A percentile compares a stretch with the other conserved stretches of the same genome.
phyloP scores from a whole-genome alignment of 2,113 vertebrate genomes.

The Phasianus colchicus region DNA sequence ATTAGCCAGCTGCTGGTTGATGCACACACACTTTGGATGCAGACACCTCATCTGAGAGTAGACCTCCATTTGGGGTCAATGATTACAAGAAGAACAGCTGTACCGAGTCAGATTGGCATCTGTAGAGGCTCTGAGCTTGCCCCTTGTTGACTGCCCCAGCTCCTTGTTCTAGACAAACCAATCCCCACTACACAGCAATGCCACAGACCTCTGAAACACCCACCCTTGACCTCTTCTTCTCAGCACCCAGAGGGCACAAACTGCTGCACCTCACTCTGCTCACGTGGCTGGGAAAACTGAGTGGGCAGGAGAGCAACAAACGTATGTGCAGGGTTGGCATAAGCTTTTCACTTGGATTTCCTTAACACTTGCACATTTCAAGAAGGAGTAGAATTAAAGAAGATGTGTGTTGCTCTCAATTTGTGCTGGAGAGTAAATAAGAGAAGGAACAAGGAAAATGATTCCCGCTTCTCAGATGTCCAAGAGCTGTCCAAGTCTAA shows the following conservation, averaged over 20 bases:
- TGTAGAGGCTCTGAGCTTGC: neutral
- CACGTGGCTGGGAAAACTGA: conserved; percentile 8
- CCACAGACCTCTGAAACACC: neutral
- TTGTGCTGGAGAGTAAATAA: neutral
- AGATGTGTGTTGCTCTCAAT: neutral
- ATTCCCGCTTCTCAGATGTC: neutral
- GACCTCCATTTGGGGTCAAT: neutral
- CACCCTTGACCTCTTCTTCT: neutral
- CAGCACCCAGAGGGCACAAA: neutral
- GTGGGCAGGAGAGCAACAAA: neutral
- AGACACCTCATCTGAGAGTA: neutral
- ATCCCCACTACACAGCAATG: neutral
- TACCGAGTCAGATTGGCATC: neutral
- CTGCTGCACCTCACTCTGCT: neutral
- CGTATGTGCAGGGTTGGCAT: neutral
- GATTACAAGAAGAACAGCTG: neutral
- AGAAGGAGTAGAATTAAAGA: neutral
- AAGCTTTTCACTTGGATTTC: conserved; percentile 14
- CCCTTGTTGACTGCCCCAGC: neutral
- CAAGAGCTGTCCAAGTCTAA: neutral
- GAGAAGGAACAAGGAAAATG: neutral
- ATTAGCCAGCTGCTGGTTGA: neutral
- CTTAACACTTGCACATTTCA: conserved; percentile 10
- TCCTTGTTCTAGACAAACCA: neutral
- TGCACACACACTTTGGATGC: neutral